These are phyloP conservation scores for Euplexia lucipara DNA, from an alignment of 2,888 invertebrate species.

Conservation along the genomic window DNA sequence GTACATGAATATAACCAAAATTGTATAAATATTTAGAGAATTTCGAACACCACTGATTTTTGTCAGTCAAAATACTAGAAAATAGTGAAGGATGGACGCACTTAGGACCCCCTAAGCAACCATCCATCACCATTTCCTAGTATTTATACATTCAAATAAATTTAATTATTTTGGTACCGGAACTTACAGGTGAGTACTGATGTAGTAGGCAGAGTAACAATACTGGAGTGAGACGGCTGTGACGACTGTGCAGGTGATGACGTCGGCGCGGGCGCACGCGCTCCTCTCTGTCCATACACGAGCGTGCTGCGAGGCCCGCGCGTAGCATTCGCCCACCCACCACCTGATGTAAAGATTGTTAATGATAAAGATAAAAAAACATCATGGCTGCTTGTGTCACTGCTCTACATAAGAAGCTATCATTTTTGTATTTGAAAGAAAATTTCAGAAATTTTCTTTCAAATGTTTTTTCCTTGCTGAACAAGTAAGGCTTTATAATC, in stretches of 20 bases:
- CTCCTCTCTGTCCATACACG: slow-evolving; percentile 79
- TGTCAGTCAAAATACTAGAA: no score
- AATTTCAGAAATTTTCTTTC: slow-evolving; percentile 17
- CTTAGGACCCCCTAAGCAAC: no score
- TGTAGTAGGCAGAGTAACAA: slow-evolving; percentile 77
- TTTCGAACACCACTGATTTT: no score
- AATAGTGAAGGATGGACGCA: not conserved
- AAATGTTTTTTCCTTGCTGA: no score
- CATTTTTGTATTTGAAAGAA: not conserved
- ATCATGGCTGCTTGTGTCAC: not conserved
- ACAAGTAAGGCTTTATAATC: no score
- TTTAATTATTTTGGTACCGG: not conserved
- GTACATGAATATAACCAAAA: not conserved
- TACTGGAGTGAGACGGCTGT: slow-evolving; percentile 70
- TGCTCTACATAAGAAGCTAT: not conserved
- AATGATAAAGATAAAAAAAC: not conserved
- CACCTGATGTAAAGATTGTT: slow-evolving; percentile 29
- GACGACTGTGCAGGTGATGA: slow-evolving; percentile 56
- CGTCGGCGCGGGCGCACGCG: slow-evolving; percentile 60
- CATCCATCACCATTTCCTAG: no score
- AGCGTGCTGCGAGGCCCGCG: slow-evolving; percentile 79
- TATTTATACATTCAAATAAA: not conserved
- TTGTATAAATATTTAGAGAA: not conserved
- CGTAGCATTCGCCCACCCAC: slow-evolving; percentile 74
- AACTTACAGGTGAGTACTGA: slow-evolving; percentile 82